A percentile compares a stretch with the other conserved stretches of the same genome.
These are phyloP conservation scores for Periparus ater DNA, from an alignment of 2,797 vertebrate species.

Conservation along the genomic window DNA sequence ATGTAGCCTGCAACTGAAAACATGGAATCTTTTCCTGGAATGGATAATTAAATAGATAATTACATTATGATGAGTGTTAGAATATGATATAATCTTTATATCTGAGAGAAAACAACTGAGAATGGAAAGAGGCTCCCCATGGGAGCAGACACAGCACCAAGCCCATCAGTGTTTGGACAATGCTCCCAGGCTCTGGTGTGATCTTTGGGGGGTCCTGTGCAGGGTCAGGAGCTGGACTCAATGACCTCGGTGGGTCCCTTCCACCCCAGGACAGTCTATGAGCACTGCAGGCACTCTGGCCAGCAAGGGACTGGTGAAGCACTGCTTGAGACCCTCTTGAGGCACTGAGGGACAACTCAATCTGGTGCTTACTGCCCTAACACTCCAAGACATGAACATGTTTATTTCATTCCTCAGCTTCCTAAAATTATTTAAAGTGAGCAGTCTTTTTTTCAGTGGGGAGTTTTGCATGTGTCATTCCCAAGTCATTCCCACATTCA, in stretches of 20 bases:
- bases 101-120: not conserved
- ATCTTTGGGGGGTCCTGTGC: not conserved
- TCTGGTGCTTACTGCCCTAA: not conserved
- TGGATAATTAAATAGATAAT: not conserved
- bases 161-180: not conserved
- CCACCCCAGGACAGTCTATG: fast-evolving
- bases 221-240: not conserved
- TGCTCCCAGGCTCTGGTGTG: not conserved
- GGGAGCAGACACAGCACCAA: not conserved
- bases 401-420: not conserved
- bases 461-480: not conserved
- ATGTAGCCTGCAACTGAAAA: not conserved
- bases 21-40: not conserved
- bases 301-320: not conserved
- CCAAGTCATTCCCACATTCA: not conserved
- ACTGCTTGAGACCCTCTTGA: not conserved
- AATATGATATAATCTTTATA: not conserved
- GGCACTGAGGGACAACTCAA: not conserved
- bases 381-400: not conserved
- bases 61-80: not conserved
- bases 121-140: not conserved
- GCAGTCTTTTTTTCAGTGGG: not conserved
- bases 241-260: not conserved
- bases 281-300: not conserved
- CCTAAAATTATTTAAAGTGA: not conserved